Evolutionary conservation across 1,140 invertebrate species (phyloP), one percentile per base, ranked within the genome.

Genomic region (Drosophila tani): DNA sequence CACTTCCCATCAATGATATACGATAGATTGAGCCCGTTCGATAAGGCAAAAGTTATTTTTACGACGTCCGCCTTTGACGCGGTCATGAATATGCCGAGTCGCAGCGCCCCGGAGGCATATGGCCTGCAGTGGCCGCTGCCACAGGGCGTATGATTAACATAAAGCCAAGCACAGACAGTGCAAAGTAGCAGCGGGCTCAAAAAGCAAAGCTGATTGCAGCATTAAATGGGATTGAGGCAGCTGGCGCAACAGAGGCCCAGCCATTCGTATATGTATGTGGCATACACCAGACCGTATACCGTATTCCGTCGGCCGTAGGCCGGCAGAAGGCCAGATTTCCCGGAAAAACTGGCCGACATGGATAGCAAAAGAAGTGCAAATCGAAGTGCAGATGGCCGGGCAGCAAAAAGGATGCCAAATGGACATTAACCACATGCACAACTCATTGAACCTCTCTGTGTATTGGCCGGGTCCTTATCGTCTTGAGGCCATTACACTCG

Each of bases 121-220:
- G 29, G 59, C 38, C 50, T 74, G 81, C 81, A 79, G 55, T 75
- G 68, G 49, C 56, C 11, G 14, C 40, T 46, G 60, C 66, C 73
- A 84, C 73, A 62, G 74, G 69, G 78, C 81, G 75, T 79, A 90
- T 88, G 78, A 90, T 90, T 88, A 85, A 88, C 84, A 79, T 69
- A 79, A 71, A 81, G 69, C 85, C 81, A 78, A 58, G 64, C 46
- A 57, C 45, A 82, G 74, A 55, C 73, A 68, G 56, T 67, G 69
- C 41, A 60, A 80, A 80, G 75, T 64, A 70, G 73, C 81, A 74
- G 58, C 71, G 64, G 84, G 68, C 73, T 87, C 77, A 80, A 80
- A 83, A 68, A 71, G 77, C 77, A 87, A 81, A 90, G 81, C 84
- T 81, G 84, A 84, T 88, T 88, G 84, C 85, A 75, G 84, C 77